Conservation (phyloP, 2,888 invertebrate species). For the Calephelis perditalis region DNA sequence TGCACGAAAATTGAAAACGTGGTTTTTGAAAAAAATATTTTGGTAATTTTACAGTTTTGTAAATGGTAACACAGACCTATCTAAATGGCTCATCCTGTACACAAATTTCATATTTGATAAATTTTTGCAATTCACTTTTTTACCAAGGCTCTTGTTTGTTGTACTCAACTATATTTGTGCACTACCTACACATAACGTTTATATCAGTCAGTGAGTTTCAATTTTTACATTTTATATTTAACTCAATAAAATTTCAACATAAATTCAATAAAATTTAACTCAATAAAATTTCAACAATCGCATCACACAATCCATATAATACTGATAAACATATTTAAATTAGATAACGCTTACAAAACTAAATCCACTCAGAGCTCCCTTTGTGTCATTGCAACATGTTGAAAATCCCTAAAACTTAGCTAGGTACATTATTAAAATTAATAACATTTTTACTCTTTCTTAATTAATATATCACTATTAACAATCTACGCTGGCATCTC, state of each 20-base stretch:
- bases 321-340: constrained; percentile 51
- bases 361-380: constrained; percentile 40
- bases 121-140: too few relatives aligned
- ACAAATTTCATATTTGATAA: too few relatives aligned
- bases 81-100: too few relatives aligned
- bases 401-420: constrained; percentile 68
- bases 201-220: constrained; percentile 6
- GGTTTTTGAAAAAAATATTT: too few relatives aligned
- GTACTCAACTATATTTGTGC: constrained; percentile 4
- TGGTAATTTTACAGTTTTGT: too few relatives aligned
- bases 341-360: constrained; percentile 30
- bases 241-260: not conserved
- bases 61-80: too few relatives aligned
- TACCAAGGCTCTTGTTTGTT: too few relatives aligned
- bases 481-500: constrained; percentile 70
- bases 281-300: constrained; percentile 2
- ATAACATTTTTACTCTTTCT: constrained; percentile 70
- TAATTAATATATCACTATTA: constrained; percentile 72
- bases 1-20: too few relatives aligned
- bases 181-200: not conserved
- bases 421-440: constrained; percentile 60
- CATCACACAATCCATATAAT: constrained; percentile 39
- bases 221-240: not conserved
- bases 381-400: constrained; percentile 59
- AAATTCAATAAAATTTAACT: not conserved